Evolutionary conservation across 2,888 invertebrate species (phyloP), one percentile per base, ranked within the genome.

Genomic region (Agriopis leucophaearia): DNA sequence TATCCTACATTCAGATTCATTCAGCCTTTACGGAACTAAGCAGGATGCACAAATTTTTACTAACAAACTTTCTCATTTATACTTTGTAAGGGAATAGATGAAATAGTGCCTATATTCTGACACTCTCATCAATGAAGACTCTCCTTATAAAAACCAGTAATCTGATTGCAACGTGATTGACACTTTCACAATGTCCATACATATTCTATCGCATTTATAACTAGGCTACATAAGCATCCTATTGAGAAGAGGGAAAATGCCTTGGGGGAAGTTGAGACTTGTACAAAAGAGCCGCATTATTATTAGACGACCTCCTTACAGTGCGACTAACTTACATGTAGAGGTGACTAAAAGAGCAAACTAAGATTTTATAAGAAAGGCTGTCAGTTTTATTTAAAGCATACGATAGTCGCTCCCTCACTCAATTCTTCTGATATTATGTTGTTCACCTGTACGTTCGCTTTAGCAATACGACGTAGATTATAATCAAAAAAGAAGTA

Each of bases 401-500:
- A 55, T n/a, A 18, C 18, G 8, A 7, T 44, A 8, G 38, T 54
- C 12, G 40, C 54, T 15, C 40, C 8, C 18, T 18, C 10, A 48
- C 18, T 9, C 4, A 16, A 8, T 10, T 40, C 7, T 12, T 27
- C 27, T 27, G 27, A 16, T 6, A 9, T 8, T 12, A 18, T 12
- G 12, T 40, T 16, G 12, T 1, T 54, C 18, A n/a, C 7, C 27
- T 27, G 47, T 9, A 35, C 3, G 38, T 38, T 15, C 15, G 8
- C 15, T 36, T 38, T 38, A 52, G 63, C 58, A 63, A 51, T 38
- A 52, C 63, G 54, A 63, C 54, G 50, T 63, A 67, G 67, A 74
- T 71, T 54, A 59, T 74, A 70, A 72, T 69, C 59, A 50, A 48
- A 76, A 81, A 78, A 78, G 78, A 72, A 77, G 74, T 56, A 74